Evolutionary conservation across 2,888 invertebrate species (phyloP).

Genomic region (Dryobotodes eremita): DNA sequence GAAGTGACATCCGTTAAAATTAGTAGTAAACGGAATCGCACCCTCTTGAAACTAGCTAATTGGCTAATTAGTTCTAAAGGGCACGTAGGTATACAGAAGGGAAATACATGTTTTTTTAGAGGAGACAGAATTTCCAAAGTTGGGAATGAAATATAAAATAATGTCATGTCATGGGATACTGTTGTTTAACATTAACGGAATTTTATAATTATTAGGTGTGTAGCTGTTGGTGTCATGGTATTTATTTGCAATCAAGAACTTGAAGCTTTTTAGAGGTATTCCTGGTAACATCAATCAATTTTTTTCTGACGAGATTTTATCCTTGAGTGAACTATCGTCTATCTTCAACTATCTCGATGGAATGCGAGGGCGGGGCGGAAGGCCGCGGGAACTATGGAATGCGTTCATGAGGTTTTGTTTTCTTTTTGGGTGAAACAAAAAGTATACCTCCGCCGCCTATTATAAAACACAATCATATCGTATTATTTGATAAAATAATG

Average conservation of each 20-base stretch:
- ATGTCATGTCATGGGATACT: slow-evolving; percentile 5
- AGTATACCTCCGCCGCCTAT: slow-evolving; percentile 24
- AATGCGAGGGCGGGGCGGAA: slow-evolving; percentile 77
- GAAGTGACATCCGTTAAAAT: slow-evolving; percentile 35
- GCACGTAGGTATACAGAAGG: neutral
- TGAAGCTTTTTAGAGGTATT: slow-evolving; percentile 8
- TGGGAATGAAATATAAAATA: neutral
- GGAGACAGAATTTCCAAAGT: neutral
- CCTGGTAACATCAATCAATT: slow-evolving; percentile 63
- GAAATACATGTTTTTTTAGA: neutral
- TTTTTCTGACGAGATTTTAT: slow-evolving; percentile 70
- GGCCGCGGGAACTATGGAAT: slow-evolving; percentile 70
- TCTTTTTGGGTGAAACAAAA: slow-evolving; percentile 68
- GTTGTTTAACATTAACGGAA: neutral
- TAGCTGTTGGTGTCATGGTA: neutral
- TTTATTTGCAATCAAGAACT: slow-evolving; percentile 44
- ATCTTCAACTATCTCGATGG: slow-evolving; percentile 70
- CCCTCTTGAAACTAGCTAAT: slow-evolving; percentile 47
- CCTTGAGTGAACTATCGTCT: slow-evolving; percentile 65
- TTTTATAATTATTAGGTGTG: slow-evolving; percentile 19
- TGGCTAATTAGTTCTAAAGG: slow-evolving; percentile 50
- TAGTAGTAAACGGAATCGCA: slow-evolving; percentile 18
- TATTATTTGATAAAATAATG: slow-evolving; percentile 35
- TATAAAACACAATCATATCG: slow-evolving; percentile 40
- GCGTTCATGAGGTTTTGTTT: slow-evolving; percentile 70